Evolutionary conservation across 2,888 invertebrate genomes (phyloP), one percentile per base, ranked within the genome.

Genomic region (Troides aeacus): DNA sequence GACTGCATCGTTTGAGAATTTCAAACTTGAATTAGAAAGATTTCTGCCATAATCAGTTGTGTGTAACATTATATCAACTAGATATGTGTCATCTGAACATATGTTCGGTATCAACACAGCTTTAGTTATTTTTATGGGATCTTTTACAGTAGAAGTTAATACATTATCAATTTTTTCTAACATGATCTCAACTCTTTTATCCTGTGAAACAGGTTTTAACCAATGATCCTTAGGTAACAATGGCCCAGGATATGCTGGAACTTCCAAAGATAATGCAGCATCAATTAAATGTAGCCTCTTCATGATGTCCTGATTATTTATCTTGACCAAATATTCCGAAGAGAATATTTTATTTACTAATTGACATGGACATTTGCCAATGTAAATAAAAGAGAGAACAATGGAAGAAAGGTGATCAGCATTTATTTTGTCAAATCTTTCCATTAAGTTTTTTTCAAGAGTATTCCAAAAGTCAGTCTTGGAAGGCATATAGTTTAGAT

Each of bases 211-310:
- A n/a, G 93, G 88, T 76, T 93, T 92, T 0, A 89, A 84, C 75
- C 88, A 89, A 72, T 93, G 92, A 72, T 93, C 92, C 75, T 90
- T 91, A 0, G 94, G 93, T 42, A 95, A 77, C 67, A 94, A 79
- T 7, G 94, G 94, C 7, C 95, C 94, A 23, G 79, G 77, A 78
- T 95, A 95, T 39, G 89, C 84, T n/a, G 85, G 77, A 78, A 94
- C 94, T 79, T 96, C 95, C 61, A 96, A 80, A 17, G 94, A 93
- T 85, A 96, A 89, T 7, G 94, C 93, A 46, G 94, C 93, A 75
- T 96, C 95, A 69, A 96, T 90, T 56, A 95, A 81, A 79, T 94
- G 92, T 58, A 96, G 84, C 77, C 94, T 94, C 69, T 93, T 90
- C 68, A 93, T 76, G 10, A 83, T 78, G 24, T 84, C 86, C 17